A percentile compares a stretch with the other conserved stretches of the same genome.
These are phyloP conservation scores for Gnathonemus longibarbis DNA, from an alignment of 2,113 vertebrate genomes.

Conservation along the genomic window DNA sequence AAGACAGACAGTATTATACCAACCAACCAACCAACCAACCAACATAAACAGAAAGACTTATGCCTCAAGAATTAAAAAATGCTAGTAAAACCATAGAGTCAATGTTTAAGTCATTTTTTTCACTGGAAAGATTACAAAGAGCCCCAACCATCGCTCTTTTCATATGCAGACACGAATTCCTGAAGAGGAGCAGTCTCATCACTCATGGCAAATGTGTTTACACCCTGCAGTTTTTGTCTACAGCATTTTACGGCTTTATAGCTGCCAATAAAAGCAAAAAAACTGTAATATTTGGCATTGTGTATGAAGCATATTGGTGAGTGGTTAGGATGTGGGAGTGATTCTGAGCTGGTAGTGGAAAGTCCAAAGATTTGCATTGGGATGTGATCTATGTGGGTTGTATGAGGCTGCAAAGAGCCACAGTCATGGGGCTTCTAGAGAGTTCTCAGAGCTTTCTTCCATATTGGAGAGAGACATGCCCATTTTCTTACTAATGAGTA, in stretches of 20 bases:
- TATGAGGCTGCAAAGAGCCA: neutral
- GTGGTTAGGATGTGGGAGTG: slow-evolving; percentile 13
- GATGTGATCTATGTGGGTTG: neutral
- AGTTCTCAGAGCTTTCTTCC: neutral
- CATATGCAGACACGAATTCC: neutral
- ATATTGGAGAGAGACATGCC: neutral
- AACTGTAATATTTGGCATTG: neutral
- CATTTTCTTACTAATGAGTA: neutral
- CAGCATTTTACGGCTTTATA: neutral
- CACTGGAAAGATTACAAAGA: neutral
- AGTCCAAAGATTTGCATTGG: neutral
- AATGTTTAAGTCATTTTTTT: neutral
- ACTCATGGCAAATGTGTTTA: neutral
- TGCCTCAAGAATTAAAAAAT: neutral
- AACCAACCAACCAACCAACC: neutral
- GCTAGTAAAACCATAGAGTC: neutral
- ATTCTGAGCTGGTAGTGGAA: neutral
- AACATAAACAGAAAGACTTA: neutral
- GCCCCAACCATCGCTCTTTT: neutral
- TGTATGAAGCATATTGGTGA: neutral
- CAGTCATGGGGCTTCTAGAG: neutral
- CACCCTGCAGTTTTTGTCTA: neutral
- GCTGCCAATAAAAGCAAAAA: neutral
- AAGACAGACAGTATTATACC: neutral
- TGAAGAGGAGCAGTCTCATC: neutral